These are phyloP conservation scores for Diaphora mendica DNA, from an alignment of 2,888 invertebrate species.

Conservation along the genomic window DNA sequence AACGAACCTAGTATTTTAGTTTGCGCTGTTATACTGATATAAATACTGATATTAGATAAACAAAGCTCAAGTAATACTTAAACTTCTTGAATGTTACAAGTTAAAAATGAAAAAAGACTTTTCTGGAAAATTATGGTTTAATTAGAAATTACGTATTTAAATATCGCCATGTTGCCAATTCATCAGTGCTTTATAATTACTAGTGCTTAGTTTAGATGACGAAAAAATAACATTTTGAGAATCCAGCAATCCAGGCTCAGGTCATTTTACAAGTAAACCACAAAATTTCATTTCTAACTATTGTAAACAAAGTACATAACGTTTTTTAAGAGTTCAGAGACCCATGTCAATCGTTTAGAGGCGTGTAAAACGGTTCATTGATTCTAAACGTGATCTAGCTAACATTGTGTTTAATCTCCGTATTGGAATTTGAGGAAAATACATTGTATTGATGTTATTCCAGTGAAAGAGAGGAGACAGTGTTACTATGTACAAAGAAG, in stretches of 20 bases:
- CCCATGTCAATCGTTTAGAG: conserved; percentile 48
- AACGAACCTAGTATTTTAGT: no score
- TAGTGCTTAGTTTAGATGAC: neutral
- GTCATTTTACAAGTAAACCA: neutral
- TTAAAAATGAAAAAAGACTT: no score
- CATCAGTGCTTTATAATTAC: no score
- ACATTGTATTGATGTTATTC: neutral
- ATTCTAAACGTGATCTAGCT: conserved; percentile 46
- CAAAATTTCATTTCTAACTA: conserved; percentile 18
- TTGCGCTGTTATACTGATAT: no score
- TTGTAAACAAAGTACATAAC: conserved; percentile 39
- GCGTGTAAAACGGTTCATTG: conserved; percentile 51
- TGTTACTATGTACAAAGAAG: neutral
- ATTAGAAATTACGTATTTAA: neutral
- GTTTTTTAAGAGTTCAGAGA: conserved; percentile 48
- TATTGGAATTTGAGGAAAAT: conserved; percentile 20
- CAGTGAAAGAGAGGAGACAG: no score
- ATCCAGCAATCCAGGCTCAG: neutral
- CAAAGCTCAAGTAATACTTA: no score
- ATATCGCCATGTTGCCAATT: neutral
- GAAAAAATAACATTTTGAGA: neutral
- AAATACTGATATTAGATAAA: no score
- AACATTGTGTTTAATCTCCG: conserved; percentile 37
- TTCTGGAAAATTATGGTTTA: no score
- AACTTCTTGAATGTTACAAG: no score